A percentile compares a stretch with the other conserved stretches of the same genome.
Conservation (phyloP, 1,140 invertebrate genomes). For the Trinorchestia longiramus region DNA sequence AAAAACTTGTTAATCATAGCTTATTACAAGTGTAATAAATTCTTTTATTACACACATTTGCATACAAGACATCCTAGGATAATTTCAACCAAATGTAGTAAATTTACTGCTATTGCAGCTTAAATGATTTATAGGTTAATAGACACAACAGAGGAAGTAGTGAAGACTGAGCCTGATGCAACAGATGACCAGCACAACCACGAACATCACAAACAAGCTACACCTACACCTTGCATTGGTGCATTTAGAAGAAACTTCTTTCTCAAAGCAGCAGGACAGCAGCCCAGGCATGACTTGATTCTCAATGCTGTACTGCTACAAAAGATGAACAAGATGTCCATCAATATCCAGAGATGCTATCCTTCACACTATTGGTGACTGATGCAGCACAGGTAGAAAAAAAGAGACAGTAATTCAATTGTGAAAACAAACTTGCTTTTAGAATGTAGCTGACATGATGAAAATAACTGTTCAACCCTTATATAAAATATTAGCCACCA, state of each 20-base stretch:
- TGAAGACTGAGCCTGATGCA: not conserved
- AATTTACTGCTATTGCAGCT: not conserved
- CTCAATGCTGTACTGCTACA: not conserved
- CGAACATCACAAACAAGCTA: not conserved
- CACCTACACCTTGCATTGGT: constrained; percentile 34
- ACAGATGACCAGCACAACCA: not conserved
- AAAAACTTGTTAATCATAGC: not conserved
- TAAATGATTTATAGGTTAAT: not conserved
- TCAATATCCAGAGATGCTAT: not conserved
- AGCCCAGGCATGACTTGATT: constrained; percentile 24
- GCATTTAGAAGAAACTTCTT: constrained; percentile 35
- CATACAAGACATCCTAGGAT: not conserved
- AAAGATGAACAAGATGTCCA: not conserved
- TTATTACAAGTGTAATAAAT: not conserved
- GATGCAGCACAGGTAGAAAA: not conserved
- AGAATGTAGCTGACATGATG: not conserved
- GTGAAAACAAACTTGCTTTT: not conserved
- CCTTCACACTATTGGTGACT: not conserved
- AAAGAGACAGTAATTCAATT: not conserved
- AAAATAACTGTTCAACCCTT: not conserved
- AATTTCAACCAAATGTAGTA: not conserved
- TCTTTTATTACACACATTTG: too few relatives aligned
- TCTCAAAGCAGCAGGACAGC: constrained; percentile 44
- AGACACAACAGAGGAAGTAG: not conserved
- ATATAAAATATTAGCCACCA: too few relatives aligned